These are phyloP conservation scores for Merops nubicus DNA, from an alignment of 2,113 vertebrate species.

Conservation along the genomic window DNA sequence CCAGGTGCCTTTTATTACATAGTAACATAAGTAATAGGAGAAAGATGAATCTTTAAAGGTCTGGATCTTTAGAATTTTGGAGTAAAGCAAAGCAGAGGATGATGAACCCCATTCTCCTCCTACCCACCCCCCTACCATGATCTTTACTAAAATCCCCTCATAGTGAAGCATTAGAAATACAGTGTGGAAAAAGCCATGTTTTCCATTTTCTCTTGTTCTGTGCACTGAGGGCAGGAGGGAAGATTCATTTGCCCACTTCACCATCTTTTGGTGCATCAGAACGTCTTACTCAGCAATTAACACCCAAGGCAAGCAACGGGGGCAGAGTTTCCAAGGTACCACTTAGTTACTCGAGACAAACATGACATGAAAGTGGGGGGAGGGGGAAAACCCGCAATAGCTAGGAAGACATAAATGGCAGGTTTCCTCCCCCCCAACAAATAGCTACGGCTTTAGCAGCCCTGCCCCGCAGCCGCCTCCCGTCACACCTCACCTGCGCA, in stretches of 20 bases:
- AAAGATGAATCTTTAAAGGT: neutral
- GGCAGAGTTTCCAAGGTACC: slow-evolving; percentile 42
- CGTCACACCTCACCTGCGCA: neutral
- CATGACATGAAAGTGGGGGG: neutral
- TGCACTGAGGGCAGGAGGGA: neutral
- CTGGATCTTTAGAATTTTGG: neutral
- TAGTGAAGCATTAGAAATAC: neutral
- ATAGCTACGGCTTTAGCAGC: neutral
- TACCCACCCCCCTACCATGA: neutral
- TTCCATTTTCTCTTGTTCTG: neutral
- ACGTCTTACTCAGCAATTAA: neutral
- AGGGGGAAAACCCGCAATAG: neutral
- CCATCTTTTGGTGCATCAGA: neutral
- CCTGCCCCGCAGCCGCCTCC: neutral
- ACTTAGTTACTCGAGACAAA: neutral
- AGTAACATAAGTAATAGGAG: neutral
- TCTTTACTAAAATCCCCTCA: neutral
- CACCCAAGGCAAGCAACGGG: neutral
- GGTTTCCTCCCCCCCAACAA: neutral
- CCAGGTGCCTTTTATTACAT: neutral
- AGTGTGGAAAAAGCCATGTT: neutral
- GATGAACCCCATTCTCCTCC: neutral
- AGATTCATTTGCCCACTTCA: neutral
- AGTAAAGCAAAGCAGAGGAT: neutral
- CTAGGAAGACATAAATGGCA: neutral